Base-by-base conservation (phyloP, 2,113 vertebrate genomes). In the Motacilla alba region DNA sequence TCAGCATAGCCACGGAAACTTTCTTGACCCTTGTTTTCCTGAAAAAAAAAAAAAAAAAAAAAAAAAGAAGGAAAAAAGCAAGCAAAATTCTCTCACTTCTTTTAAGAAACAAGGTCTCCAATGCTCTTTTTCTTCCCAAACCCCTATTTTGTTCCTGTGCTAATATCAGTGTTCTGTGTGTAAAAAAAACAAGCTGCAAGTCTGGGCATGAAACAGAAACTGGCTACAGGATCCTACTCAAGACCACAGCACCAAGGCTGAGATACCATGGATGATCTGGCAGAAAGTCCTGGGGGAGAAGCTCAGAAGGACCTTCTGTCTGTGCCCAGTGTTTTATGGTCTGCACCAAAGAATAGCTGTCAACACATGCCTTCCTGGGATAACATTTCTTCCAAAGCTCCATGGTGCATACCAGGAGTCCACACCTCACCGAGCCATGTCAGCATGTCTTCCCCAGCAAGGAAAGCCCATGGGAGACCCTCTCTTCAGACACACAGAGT, bases 341-440 rank as follows among this genome's bases (percentile, higher is more conserved):
- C 21, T 62, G 9, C 35, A 67, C 8, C 37, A 73, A 77, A 53
- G 11, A 80, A 33, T 0, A 3, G 14, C 27, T 75, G 47, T 20
- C 1, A 3, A 37, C 30, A 30, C 0, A 1, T 0, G 2, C 8
- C 22, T n/a, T 75, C 15, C 11, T 33, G 15, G 16, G 27, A 31
- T 87, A 37, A 39, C 13, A 64, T 21, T 87, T 22, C 24, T 75
- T 87, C 52, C 52, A 33, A 81, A 87, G 10, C 13, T 82, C 50
- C 23, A 11, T 1, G 4, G n/a, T 8, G 8, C 10, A 44, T 17
- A 31, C 18, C 33, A 19, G 28, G 21, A 87, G 21, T 24, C 20
- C n/a, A 12, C n/a, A 47, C 27, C 56, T 72, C 33, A 62, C 11
- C 2, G 2, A 67, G 15, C 43, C 33, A 11, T 6, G 12, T 26